phyloP scores from a whole-genome alignment of 2,797 vertebrate species.

The Poecilia picta region DNA sequence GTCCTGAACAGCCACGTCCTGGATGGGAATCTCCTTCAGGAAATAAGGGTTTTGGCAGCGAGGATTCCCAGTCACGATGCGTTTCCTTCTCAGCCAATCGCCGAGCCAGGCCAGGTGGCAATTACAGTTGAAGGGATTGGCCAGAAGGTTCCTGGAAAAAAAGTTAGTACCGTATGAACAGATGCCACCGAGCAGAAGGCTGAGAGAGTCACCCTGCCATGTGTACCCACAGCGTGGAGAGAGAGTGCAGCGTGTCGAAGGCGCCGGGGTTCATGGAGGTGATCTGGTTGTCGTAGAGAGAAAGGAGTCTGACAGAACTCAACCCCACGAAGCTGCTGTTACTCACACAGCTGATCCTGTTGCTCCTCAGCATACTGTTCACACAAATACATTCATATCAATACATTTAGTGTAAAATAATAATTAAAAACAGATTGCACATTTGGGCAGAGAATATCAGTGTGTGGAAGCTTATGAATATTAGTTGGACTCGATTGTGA shows the following conservation, averaged over 20 bases:
- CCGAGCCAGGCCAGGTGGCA: conserved; percentile 97
- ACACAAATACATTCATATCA: conserved; percentile 48
- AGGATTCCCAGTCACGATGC: conserved; percentile 97
- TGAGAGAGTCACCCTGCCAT: not conserved
- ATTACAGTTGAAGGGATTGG: conserved; percentile 98
- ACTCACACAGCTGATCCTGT: conserved; percentile 94
- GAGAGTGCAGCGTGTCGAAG: conserved; percentile 94
- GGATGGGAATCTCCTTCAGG: conserved; percentile 97
- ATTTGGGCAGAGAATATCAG: conserved; percentile 12
- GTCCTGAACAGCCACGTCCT: conserved; percentile 97
- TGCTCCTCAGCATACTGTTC: conserved; percentile 94
- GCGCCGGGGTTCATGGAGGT: conserved; percentile 93
- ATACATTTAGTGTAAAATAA: not conserved
- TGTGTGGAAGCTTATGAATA: conserved; percentile 30
- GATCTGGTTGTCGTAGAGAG: conserved; percentile 97
- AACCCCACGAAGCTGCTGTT: conserved; percentile 95
- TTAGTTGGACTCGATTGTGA: not conserved
- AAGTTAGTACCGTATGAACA: not conserved
- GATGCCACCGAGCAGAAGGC: not conserved
- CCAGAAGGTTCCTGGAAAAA: conserved; percentile 89
- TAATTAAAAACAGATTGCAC: not conserved
- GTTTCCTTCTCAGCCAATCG: conserved; percentile 95
- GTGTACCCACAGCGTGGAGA: conserved; percentile 92
- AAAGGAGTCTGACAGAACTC: conserved; percentile 94
- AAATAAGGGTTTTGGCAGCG: conserved; percentile 98